Evolutionary conservation across 2,797 vertebrate genomes (phyloP).

Genomic region (Sarcoramphus papa): DNA sequence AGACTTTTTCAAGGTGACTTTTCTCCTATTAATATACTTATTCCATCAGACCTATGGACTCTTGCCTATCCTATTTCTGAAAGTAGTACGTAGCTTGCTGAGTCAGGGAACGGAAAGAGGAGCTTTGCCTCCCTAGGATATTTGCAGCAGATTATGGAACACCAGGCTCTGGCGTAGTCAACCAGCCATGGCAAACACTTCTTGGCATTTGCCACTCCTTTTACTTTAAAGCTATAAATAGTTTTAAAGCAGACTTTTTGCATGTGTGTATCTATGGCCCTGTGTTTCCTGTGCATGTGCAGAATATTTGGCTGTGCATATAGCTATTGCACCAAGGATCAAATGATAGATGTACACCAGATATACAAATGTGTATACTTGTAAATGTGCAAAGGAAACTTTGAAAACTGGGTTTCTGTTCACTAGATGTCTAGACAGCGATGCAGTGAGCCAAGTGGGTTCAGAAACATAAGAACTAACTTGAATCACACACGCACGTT

Average conservation of each 20-base stretch:
- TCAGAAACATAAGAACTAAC: neutral
- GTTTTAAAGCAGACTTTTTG: neutral
- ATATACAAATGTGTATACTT: neutral
- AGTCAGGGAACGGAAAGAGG: neutral
- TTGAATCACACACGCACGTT: neutral
- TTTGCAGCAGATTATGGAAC: neutral
- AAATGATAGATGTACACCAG: neutral
- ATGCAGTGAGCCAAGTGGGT: neutral
- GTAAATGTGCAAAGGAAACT: neutral
- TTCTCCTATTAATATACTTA: neutral
- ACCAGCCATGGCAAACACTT: neutral
- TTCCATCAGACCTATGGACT: neutral
- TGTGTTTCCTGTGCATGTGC: neutral
- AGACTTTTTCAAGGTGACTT: slow-evolving; percentile 19
- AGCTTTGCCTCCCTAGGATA: neutral
- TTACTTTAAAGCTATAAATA: neutral
- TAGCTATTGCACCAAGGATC: neutral
- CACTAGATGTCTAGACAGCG: neutral
- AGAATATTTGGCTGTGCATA: neutral
- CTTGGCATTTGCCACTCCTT: neutral
- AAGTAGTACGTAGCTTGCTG: neutral
- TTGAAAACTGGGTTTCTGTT: neutral
- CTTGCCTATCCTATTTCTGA: neutral
- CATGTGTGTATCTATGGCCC: neutral
- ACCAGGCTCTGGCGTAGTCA: neutral